phyloP scores from a whole-genome alignment of 2,797 vertebrate genomes.

The Sciurus carolinensis region DNA sequence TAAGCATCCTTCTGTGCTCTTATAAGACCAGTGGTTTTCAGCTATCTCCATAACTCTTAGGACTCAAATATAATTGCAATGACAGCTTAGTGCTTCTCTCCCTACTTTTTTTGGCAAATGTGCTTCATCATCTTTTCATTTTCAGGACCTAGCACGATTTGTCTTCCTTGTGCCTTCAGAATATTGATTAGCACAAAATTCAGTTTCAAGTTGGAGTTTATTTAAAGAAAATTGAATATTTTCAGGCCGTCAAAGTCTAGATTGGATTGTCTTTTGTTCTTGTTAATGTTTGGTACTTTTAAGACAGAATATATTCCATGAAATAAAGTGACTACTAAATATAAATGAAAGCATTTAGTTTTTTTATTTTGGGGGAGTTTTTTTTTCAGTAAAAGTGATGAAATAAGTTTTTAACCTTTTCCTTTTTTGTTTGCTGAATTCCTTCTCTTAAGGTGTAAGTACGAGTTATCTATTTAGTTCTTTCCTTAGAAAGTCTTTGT shows the following conservation, averaged over 20 bases:
- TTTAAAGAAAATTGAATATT: slow-evolving; percentile 37
- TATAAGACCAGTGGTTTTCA: background rate
- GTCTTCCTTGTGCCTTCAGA: slow-evolving; percentile 30
- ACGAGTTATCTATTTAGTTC: background rate
- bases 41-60: background rate
- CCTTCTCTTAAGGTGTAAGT: background rate
- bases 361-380: background rate
- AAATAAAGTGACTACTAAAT: background rate
- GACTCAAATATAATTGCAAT: background rate
- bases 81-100: background rate
- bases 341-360: background rate
- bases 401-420: slow-evolving; percentile 17
- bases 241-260: background rate
- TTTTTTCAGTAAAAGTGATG: background rate
- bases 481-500: slow-evolving; percentile 23
- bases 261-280: slow-evolving; percentile 41
- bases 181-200: background rate
- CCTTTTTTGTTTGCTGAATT: slow-evolving; percentile 26
- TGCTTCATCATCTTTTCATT: slow-evolving; percentile 11
- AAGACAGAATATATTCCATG: slow-evolving; percentile 28
- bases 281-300: slow-evolving; percentile 54
- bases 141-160: background rate
- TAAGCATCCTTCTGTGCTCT: background rate
- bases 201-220: slow-evolving; percentile 49
- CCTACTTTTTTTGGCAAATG: background rate